These are phyloP conservation scores for Cantharis rustica DNA, from an alignment of 2,888 invertebrate genomes.

Conservation along the genomic window DNA sequence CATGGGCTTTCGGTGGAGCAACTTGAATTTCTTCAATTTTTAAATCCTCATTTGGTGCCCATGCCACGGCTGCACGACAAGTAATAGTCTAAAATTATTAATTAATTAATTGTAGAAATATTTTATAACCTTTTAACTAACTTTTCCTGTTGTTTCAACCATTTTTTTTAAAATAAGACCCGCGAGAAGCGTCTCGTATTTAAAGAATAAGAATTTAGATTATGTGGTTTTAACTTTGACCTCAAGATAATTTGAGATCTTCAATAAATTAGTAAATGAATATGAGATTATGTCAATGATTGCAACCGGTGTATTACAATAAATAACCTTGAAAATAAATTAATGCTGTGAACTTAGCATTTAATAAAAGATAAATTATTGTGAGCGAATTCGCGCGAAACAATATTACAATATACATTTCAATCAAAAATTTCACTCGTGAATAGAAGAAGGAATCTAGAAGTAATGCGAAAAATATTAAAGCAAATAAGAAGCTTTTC, in stretches of 20 bases:
- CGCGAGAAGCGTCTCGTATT: background rate
- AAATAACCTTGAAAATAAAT: background rate
- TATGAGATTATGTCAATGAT: background rate
- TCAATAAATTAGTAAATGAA: background rate
- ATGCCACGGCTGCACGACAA: conserved; percentile 96
- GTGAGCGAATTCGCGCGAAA: background rate
- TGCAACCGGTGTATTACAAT: background rate
- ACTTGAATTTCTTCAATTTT: conserved; percentile 92
- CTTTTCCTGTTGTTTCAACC: conserved; percentile 9
- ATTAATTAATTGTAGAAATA: background rate
- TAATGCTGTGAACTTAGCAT: background rate
- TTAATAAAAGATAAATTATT: background rate
- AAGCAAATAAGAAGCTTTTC: too few species aligned
- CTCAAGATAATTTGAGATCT: background rate
- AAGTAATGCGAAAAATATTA: too few species aligned
- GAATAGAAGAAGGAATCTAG: too few species aligned
- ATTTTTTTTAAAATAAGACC: background rate
- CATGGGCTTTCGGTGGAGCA: conserved; percentile 89
- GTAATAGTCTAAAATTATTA: conserved; percentile 62
- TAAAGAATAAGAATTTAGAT: background rate
- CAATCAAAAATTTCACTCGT: background rate
- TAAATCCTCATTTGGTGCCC: conserved; percentile 90
- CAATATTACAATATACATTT: background rate
- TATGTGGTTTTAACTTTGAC: background rate
- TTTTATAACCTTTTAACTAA: background rate